Base-by-base conservation (phyloP, 1,140 invertebrate genomes). In the Drosophila oshimai region DNA sequence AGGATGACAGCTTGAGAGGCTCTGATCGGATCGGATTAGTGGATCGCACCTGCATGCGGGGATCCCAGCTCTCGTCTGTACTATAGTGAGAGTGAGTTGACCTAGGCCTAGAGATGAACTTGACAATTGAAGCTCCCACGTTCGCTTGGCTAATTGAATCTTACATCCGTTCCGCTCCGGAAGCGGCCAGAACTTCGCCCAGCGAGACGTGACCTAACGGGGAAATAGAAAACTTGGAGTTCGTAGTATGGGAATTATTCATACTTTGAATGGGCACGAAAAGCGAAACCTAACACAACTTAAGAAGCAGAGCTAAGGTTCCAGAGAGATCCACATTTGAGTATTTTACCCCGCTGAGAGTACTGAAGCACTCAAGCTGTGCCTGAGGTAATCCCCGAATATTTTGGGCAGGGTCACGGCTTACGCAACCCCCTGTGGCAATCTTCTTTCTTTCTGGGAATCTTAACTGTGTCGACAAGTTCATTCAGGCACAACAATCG, bases 401-500 rank as follows among this genome's bases (percentile, higher is more conserved):
- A 57, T 28, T 15, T 26, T 36, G 13, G 51, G 51, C 26, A 26
- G 47, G 58, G 39, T 36, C 45, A 55, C 15, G 34, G 34, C 36
- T 78, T 67, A 57, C 9, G 20, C 10, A 57, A 57, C 10, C 7
- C 31, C 50, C 58, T 29, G n/a, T 29, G 26, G 37, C 41, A 46
- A 15, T 58, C 45, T 74, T 47, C 29, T 73, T 54, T 54, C 57
- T 54, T 73, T 53, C 55, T 54, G 33, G 39, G 24, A 34, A 42
- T 36, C 29, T 39, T 60, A 70, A 70, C 29, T 84, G 47, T 81
- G 79, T 78, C 78, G 71, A 84, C 74, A 74, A 84, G 47, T 81
- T 76, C 41, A 78, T 77, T 73, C 44, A 72, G 36, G 49, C 50
- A 61, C 53, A 72, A 74, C 64, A 68, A 72, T 51, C 42, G 50